Evolutionary conservation across 2,888 invertebrate species (phyloP).

Genomic region (Mylabris sibirica): DNA sequence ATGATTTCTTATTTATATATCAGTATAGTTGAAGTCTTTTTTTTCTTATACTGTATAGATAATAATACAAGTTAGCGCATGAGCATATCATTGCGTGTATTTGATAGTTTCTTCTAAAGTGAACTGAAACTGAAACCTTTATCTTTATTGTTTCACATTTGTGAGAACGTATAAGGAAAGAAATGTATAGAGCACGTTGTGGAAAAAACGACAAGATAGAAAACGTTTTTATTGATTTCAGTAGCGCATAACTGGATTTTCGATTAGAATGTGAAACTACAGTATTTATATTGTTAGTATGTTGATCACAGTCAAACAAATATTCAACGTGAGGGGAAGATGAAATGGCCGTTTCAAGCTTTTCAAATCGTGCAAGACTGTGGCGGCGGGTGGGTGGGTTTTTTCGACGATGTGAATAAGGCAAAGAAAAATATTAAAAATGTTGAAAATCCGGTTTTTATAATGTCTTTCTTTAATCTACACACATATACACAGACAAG

Average conservation of each 20-base stretch:
- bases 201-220: constrained; percentile 49
- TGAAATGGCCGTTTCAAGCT: constrained; percentile 55
- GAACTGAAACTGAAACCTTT: constrained; percentile 46
- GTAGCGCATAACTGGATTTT: constrained; percentile 72
- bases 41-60: constrained; percentile 43
- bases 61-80: constrained; percentile 55
- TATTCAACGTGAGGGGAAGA: constrained; percentile 48
- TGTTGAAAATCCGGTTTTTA: constrained; percentile 47
- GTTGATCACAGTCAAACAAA: constrained; percentile 49
- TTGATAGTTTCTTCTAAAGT: constrained; percentile 48
- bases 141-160: constrained; percentile 50
- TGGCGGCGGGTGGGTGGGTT: constrained; percentile 40
- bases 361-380: constrained; percentile 45
- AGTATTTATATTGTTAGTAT: constrained; percentile 13
- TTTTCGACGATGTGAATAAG: constrained; percentile 38
- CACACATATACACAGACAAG: constrained; percentile 12
- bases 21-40: constrained; percentile 24
- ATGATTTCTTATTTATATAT: constrained; percentile 33
- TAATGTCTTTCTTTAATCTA: constrained; percentile 38
- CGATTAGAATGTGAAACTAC: constrained; percentile 52
- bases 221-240: constrained; percentile 74
- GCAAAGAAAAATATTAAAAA: constrained; percentile 44
- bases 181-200: constrained; percentile 41
- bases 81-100: constrained; percentile 54
- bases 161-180: constrained; percentile 40